These are phyloP conservation scores for Homarus americanus DNA, from an alignment of 1,140 invertebrate species.

Conservation along the genomic window DNA sequence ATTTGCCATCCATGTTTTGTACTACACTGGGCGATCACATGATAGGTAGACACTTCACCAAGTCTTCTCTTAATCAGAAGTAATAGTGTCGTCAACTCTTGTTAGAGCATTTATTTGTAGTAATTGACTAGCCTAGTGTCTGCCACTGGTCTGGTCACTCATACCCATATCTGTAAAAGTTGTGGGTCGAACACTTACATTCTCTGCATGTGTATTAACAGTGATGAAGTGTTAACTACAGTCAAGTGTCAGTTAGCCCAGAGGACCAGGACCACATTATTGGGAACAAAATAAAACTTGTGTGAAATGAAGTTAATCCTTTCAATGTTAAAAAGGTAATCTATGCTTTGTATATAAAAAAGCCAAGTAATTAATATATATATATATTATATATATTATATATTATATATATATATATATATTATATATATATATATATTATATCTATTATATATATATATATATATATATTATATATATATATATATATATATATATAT, in stretches of 20 bases:
- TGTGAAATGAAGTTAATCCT: not conserved
- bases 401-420: no score
- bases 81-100: not conserved
- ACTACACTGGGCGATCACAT: conserved; percentile 39
- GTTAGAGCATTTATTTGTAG: conserved; percentile 5
- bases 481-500: no score
- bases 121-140: not conserved
- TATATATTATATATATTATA: no score
- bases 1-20: conserved; percentile 65
- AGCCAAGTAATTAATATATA: no score
- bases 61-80: conserved; percentile 28
- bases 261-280: conserved; percentile 28
- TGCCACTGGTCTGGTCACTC: not conserved
- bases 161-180: not conserved
- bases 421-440: no score
- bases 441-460: no score
- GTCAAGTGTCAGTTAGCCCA: not conserved
- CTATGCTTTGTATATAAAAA: no score
- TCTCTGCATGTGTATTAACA: not conserved
- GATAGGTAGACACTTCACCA: conserved; percentile 25
- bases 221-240: conserved; percentile 2
- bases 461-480: no score
- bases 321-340: not conserved
- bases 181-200: not conserved
- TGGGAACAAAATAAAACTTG: not conserved